Conservation (phyloP, 2,888 invertebrate genomes). For the Acanthosepion esculentum region DNA sequence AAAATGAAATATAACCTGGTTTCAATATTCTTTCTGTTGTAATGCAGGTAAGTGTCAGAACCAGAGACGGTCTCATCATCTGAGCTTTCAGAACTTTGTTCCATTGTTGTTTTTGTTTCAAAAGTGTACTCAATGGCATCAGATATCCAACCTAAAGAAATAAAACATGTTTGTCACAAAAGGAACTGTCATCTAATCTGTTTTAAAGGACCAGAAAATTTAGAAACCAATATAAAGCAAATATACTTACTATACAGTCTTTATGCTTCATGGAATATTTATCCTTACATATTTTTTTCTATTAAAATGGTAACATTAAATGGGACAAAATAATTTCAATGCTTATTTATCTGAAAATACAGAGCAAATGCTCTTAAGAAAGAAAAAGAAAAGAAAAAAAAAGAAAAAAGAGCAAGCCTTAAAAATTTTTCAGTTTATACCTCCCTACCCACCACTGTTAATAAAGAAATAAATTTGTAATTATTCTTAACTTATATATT, state of each 20-base stretch:
- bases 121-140: neutral
- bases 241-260: neutral
- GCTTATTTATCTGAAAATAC: too few relatives aligned
- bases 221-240: neutral
- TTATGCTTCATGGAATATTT: too few relatives aligned
- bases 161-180: neutral
- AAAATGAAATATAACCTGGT: neutral
- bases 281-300: too few relatives aligned
- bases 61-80: neutral
- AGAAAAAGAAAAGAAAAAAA: too few relatives aligned
- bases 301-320: too few relatives aligned
- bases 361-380: too few relatives aligned
- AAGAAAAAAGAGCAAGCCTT: too few relatives aligned
- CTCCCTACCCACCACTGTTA: too few relatives aligned
- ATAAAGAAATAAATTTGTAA: too few relatives aligned
- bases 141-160: neutral
- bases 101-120: neutral
- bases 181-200: neutral
- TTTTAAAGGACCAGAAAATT: neutral
- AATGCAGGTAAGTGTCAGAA: neutral
- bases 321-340: too few relatives aligned
- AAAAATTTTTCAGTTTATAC: too few relatives aligned
- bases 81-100: conserved; percentile 39
- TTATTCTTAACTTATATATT: too few relatives aligned
- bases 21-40: neutral